These are phyloP conservation scores for Eptesicus fuscus DNA, from an alignment of 2,113 vertebrate genomes.

Conservation along the genomic window DNA sequence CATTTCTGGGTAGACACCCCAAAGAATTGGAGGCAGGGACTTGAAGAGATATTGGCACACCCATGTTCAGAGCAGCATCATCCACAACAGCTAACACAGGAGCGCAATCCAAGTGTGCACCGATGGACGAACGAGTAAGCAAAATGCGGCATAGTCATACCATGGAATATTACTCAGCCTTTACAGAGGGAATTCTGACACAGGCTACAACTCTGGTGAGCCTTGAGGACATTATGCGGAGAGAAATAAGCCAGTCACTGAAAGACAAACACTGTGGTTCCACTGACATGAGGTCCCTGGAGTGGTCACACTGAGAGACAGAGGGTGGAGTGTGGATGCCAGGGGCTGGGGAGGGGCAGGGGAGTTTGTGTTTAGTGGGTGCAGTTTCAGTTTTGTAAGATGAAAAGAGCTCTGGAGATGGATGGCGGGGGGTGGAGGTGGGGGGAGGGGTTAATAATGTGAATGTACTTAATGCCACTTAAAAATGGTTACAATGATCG, in stretches of 20 bases:
- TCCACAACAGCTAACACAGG: background rate
- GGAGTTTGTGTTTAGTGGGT: no score
- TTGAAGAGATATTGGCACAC: background rate
- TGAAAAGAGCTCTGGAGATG: background rate
- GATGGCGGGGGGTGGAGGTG: no score
- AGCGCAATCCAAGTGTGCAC: background rate
- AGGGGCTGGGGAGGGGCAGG: background rate
- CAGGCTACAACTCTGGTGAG: background rate
- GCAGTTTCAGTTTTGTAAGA: background rate
- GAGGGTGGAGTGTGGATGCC: background rate
- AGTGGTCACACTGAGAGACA: background rate
- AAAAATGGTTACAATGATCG: background rate
- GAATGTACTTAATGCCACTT: background rate
- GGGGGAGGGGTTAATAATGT: no score
- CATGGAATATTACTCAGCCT: no score
- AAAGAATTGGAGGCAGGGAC: background rate
- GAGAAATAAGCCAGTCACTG: background rate
- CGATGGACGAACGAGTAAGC: background rate
- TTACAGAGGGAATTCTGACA: background rate
- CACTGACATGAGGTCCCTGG: background rate
- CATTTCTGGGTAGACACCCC: background rate
- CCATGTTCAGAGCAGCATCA: background rate
- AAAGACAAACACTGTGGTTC: background rate
- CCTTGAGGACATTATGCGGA: no score
- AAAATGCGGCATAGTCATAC: no score